Evolutionary conservation across 1,140 invertebrate species (phyloP), one percentile per base, ranked within the genome.

Genomic region (Drosophila varians): DNA sequence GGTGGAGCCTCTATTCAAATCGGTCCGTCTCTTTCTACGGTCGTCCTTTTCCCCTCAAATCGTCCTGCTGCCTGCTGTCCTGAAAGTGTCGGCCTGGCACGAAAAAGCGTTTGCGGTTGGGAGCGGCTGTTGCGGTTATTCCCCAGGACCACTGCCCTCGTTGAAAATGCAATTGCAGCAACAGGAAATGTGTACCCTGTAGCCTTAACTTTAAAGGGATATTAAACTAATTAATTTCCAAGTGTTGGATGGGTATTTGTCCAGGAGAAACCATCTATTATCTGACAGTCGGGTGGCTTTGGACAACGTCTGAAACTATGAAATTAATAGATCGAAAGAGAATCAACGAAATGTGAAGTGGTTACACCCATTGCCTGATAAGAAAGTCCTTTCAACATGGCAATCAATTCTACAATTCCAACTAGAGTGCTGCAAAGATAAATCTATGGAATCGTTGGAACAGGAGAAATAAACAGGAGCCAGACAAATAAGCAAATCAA

Each of bases 401-500:
- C 34, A 18, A 65, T 45, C 21, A 36, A 53, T 36, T 52, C 53
- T 25, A 19, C 4, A 53, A 66, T 65, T 43, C n/a, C 14, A 66
- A 53, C 28, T 9, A 51, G 21, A 23, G 9, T n/a, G 34, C 16
- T 34, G 12, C 0, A 23, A 11, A 38, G 58, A 64, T 64, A 66
- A 51, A 31, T 64, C 25, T 11, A 7, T 11, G 11, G 43, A 65
- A 19, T 21, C 4, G 12, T 12, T 38, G 12, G 31, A 38, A 18
- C 14, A 8, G 7, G 47, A 26, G 60, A 34, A 60, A 40, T 61
- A 61, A 64, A 38, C 26, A 42, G 21, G 36, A 66, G 46, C 25
- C 47, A 31, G 60, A 74, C 70, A 74, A 84, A 83, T 83, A 84
- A 86, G 80, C 71, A 74, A 79, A 79, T 79, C 71, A 74, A 57